Percentiles rank a stretch among this genome's conserved stretches.
Evolutionary conservation across 2,113 vertebrate genomes (phyloP).

Genomic region (Lepus americanus): DNA sequence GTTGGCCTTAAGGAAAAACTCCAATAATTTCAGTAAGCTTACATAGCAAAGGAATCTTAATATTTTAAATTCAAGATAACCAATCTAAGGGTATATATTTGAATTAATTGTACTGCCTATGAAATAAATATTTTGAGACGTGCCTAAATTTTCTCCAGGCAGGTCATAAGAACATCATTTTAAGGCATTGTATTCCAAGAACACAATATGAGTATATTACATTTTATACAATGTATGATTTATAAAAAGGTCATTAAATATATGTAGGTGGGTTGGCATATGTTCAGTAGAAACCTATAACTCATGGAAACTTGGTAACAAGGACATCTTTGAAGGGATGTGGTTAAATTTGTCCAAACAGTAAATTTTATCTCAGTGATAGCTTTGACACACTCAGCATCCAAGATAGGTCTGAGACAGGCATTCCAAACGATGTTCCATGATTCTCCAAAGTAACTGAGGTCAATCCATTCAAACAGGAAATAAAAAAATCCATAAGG

Average conservation of each 20-base stretch:
- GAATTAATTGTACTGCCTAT: constrained; percentile 70
- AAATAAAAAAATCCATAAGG: constrained; percentile 43
- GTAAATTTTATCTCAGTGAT: constrained; percentile 66
- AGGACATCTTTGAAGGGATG: constrained; percentile 59
- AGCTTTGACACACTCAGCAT: constrained; percentile 62
- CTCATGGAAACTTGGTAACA: constrained; percentile 65
- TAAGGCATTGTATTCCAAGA: constrained; percentile 66
- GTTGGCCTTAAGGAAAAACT: constrained; percentile 79
- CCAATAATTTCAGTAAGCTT: constrained; percentile 79
- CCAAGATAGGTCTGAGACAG: constrained; percentile 52
- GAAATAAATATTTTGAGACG: constrained; percentile 70
- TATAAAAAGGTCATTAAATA: constrained; percentile 64
- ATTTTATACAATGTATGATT: constrained; percentile 33
- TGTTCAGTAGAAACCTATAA: constrained; percentile 65
- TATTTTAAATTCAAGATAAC: constrained; percentile 71
- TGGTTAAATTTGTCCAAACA: background rate
- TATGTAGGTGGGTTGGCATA: constrained; percentile 52
- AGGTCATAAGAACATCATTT: constrained; percentile 61
- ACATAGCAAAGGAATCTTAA: constrained; percentile 55
- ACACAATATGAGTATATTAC: constrained; percentile 50
- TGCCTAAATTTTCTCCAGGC: constrained; percentile 57
- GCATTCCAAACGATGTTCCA: constrained; percentile 68
- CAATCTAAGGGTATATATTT: constrained; percentile 75
- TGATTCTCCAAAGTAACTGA: constrained; percentile 66
- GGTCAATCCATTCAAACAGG: constrained; percentile 60